Evolutionary conservation across 2,797 vertebrate genomes (phyloP), one percentile per base, ranked within the genome.

Genomic region (Netta rufina): DNA sequence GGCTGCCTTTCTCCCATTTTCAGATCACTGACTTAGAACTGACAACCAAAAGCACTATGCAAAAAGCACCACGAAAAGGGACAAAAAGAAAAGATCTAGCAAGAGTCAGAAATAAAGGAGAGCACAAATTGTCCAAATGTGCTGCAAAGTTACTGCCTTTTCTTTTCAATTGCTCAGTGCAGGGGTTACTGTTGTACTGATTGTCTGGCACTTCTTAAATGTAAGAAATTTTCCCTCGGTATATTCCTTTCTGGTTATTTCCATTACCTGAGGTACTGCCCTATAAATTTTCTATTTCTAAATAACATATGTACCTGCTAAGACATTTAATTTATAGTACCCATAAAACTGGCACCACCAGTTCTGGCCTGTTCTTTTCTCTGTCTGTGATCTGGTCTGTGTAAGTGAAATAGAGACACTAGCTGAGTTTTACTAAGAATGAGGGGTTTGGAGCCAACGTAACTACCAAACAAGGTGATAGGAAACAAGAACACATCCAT

Each of bases 251-350:
- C 70, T 92, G n/a, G 57, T 36, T 82, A 82, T 93, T 93, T 93
- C 72, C 89, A 49, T 74, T 84, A 74, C 64, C 77, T 95, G 73
- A 82, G 87, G n/a, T 86, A 65, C 62, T 82, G 28, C 33, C 43
- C 47, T 86, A 80, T 92, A 95, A 87, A 92, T 65, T 9, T 84
- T 57, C 22, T 61, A 16, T 91, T 95, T 96, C 82, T 89, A 89
- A 93, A 76, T 93, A 89, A 64, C 21, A 2, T 60, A 39, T 38
- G 17, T 86, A 57, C 39, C 64, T 38, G 20, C 66, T 88, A 86
- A 84, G 70, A n/a, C 87, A 84, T 21, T 90, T 94, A 10, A 76
- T 92, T 91, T 94, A 82, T 91, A 86, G 64, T 86, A 57, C 57
- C 66, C 79, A 79, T 95, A 94, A 94, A 96, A 88, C 70, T 79